phyloP scores from a whole-genome alignment of 2,113 vertebrate species.

The Brachyhypopomus gauderio region DNA sequence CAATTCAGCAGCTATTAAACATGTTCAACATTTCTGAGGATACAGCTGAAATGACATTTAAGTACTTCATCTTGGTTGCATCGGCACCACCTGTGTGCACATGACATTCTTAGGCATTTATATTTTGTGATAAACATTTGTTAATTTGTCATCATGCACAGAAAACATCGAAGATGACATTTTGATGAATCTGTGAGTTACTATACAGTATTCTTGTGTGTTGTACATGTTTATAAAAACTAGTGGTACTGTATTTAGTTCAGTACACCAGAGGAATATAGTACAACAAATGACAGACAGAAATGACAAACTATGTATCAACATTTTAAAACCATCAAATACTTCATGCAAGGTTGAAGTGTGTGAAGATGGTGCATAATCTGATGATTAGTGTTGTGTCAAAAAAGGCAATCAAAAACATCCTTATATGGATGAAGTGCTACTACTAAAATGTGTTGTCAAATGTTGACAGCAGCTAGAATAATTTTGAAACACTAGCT shows the following conservation, averaged over 20 bases:
- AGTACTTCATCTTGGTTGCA: slow-evolving; percentile 18
- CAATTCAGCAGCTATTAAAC: slow-evolving; percentile 65
- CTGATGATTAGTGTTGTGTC: slow-evolving; percentile 14
- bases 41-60: background rate
- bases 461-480: slow-evolving; percentile 53
- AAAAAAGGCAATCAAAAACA: slow-evolving; percentile 46
- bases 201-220: background rate
- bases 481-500: slow-evolving; percentile 18
- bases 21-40: slow-evolving; percentile 41
- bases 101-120: slow-evolving; percentile 28
- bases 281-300: slow-evolving; percentile 64
- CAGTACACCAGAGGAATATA: slow-evolving; percentile 12
- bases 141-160: slow-evolving; percentile 43
- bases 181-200: slow-evolving; percentile 19
- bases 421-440: slow-evolving; percentile 53
- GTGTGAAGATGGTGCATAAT: background rate
- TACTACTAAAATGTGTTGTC: slow-evolving; percentile 54
- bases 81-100: slow-evolving; percentile 28
- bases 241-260: slow-evolving; percentile 10
- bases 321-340: slow-evolving; percentile 16
- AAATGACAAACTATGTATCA: slow-evolving; percentile 13
- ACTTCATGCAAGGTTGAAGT: slow-evolving; percentile 13
- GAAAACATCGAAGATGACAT: slow-evolving; percentile 6
- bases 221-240: slow-evolving; percentile 32
- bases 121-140: background rate